These are phyloP conservation scores for Drosophila setifemur DNA, from an alignment of 1,140 invertebrate species.

Conservation along the genomic window DNA sequence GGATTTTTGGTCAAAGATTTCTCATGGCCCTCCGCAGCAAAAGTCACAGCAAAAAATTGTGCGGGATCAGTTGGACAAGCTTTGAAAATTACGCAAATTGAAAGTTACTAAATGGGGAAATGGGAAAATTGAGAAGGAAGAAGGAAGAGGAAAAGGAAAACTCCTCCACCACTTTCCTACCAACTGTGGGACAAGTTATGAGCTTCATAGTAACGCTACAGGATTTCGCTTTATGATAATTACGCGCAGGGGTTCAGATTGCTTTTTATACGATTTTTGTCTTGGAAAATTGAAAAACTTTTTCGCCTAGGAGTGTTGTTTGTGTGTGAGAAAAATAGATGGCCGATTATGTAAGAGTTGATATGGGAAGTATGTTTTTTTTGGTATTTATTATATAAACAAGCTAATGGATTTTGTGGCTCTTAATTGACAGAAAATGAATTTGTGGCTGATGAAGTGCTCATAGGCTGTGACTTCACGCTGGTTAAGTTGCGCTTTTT, in stretches of 20 bases:
- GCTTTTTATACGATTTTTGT: conserved; percentile 63
- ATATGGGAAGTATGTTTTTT: conserved; percentile 34
- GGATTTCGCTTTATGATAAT: conserved; percentile 77
- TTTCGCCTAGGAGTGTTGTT: conserved; percentile 2
- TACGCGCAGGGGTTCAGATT: conserved; percentile 56
- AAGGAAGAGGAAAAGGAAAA: not conserved
- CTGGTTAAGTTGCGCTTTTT: not conserved
- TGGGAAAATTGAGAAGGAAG: not conserved
- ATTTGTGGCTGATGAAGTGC: not conserved
- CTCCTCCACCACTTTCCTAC: not conserved
- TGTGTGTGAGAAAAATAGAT: conserved; percentile 48
- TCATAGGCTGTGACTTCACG: conserved; percentile 2
- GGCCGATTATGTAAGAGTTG: conserved; percentile 61
- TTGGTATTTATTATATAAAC: conserved; percentile 29
- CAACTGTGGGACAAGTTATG: conserved; percentile 48
- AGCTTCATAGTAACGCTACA: conserved; percentile 66
- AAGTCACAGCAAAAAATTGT: conserved; percentile 77
- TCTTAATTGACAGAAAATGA: conserved; percentile 19
- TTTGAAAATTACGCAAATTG: conserved; percentile 79
- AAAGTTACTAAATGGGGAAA: conserved; percentile 62
- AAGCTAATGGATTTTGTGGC: conserved; percentile 51
- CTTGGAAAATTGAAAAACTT: conserved; percentile 72
- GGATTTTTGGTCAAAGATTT: conserved; percentile 32
- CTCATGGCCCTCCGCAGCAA: conserved; percentile 52
- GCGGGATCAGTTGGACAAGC: conserved; percentile 69